Base-by-base conservation (phyloP, 1,140 invertebrate genomes). In the Pseudomyrmex gracilis region DNA sequence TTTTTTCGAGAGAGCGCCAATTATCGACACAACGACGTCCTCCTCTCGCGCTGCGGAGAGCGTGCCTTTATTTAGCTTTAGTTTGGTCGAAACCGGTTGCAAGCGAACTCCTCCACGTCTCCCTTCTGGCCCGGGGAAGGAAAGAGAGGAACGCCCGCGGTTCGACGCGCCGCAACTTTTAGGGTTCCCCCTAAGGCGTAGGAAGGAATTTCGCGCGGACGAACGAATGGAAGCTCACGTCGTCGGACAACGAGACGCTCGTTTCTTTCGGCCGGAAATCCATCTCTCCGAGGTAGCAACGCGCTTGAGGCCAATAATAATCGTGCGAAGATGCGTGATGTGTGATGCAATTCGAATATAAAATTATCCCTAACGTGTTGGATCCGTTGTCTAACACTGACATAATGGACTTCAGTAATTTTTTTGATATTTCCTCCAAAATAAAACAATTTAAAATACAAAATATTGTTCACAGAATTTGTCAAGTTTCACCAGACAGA, bases 1-100 rank as follows among this genome's bases (percentile, higher is more conserved):
- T 64, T 86, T 88, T 88, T 88, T 88, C 70, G 74, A 76, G 58
- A 53, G 51, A 55, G 60, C 73, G n/a, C n/a, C n/a, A 88, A 89
- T 88, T 89, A 89, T 86, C 73, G 84, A 58, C 63, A 61, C 66
- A 64, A 71, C 70, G 67, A 80, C 88, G 80, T 90, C 84, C 86
- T 88, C 66, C 73, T 64, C 84, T 82, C 76, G 71, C 61, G 70
- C 55, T 76, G 77, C 86, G 15, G 12, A n/a, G 9, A 17, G 84
- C 86, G 87, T 90, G 86, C 89, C 90, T 90, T 90, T 90, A 90
- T 90, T 90, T 90, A 90, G 90, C 88, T 89, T 86, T 89, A 89
- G 87, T 90, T 86, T 73, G 89, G 89, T 86, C 86, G 87, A 89
- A 90, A 90, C 90, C 90, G 90, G 90, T 90, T 90, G 84, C 87